Evolutionary conservation across 64 coral and sea anemone species (phyloP).

Genomic region (Stichodactyla mertensii): DNA sequence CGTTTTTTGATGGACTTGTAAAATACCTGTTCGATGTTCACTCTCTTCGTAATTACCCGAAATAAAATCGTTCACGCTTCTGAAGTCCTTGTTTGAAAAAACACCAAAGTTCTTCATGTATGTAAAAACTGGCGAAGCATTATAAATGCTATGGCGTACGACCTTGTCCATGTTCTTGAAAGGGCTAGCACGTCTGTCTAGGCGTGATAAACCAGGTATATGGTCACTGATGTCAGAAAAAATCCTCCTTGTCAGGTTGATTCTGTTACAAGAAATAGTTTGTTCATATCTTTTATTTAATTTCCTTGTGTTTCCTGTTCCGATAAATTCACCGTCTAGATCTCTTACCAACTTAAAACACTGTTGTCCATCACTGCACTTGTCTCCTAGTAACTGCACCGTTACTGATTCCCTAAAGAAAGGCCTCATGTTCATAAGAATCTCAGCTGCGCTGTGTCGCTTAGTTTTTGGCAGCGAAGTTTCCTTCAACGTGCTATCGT

Average conservation of each 20-base stretch:
- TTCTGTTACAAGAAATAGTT: conserved; percentile 33
- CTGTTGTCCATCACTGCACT: not conserved
- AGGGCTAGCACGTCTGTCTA: not conserved
- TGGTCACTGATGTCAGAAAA: not conserved
- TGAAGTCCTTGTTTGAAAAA: not conserved
- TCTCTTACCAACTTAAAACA: conserved; percentile 22
- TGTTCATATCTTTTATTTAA: conserved; percentile 19
- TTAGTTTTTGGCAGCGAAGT: not conserved
- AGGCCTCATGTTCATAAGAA: conserved; percentile 19
- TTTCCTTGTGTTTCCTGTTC: not conserved
- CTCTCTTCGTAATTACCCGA: not conserved
- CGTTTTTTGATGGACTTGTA: not conserved
- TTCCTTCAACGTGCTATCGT: not conserved
- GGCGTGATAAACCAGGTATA: not conserved
- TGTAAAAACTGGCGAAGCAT: not conserved
- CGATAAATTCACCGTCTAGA: not conserved
- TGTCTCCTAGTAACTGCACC: conserved; percentile 15
- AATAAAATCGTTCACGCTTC: not conserved
- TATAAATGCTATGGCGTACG: not conserved
- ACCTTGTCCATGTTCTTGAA: not conserved
- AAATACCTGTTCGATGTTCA: not conserved
- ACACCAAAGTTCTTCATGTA: not conserved
- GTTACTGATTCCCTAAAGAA: conserved; percentile 30
- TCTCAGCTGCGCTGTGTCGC: not conserved
- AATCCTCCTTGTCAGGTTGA: conserved; percentile 23